phyloP scores from a whole-genome alignment of 1,140 invertebrate genomes.

The Drosophila nannoptera region DNA sequence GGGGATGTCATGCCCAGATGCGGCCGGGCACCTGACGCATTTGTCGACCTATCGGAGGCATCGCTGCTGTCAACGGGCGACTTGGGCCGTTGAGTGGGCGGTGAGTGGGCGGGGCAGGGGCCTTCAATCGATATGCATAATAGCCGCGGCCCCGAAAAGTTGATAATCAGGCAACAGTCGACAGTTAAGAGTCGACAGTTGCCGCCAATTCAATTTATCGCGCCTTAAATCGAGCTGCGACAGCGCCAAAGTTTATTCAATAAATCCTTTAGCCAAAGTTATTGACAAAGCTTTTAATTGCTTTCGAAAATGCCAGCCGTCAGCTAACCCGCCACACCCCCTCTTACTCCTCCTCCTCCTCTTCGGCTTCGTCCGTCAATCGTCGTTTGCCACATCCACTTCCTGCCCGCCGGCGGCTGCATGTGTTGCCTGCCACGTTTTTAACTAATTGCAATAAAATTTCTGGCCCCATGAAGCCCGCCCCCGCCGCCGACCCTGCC shows the following conservation, averaged over 20 bases:
- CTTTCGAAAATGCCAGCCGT: conserved; percentile 36
- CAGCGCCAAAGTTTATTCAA: conserved; percentile 45
- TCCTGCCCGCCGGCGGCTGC: conserved; percentile 5
- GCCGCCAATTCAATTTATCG: conserved; percentile 42
- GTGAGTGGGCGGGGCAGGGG: neutral
- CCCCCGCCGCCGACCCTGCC: neutral
- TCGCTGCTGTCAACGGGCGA: neutral
- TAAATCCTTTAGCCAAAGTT: conserved; percentile 46
- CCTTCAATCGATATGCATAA: conserved; percentile 33
- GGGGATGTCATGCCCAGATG: conserved; percentile 35
- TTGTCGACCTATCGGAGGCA: neutral
- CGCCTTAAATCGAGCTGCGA: conserved; percentile 26
- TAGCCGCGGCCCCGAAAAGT: neutral
- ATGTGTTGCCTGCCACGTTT: conserved; percentile 30
- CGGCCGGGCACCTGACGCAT: conserved; percentile 19
- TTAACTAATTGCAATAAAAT: conserved; percentile 56
- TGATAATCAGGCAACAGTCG: conserved; percentile 27
- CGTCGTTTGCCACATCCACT: neutral
- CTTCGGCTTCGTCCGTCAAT: neutral
- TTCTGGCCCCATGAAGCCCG: conserved; percentile 3
- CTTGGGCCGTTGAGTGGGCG: neutral
- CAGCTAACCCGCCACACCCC: neutral
- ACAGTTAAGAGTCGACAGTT: conserved; percentile 15
- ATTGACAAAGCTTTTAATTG: conserved; percentile 56
- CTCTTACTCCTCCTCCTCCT: neutral